Evolutionary conservation across 1,140 invertebrate species (phyloP), one percentile per base, ranked within the genome.

Genomic region (Kradibia gibbosae): DNA sequence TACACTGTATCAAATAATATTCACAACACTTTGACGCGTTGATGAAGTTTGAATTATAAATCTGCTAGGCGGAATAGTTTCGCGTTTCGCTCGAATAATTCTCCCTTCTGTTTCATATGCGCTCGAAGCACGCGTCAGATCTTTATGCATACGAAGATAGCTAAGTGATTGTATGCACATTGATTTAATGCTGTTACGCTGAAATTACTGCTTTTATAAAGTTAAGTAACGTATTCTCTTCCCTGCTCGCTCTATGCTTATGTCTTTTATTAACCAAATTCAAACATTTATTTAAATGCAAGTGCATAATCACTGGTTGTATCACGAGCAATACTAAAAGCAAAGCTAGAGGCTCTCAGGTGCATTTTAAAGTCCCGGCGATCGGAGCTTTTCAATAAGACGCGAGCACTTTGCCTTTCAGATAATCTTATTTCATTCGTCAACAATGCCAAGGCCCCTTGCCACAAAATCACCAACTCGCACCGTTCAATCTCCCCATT

Each of bases 1-100:
- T 67, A 67, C 62, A 67, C 17, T 39, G 34, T n/a, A 67, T 67
- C 25, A 31, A 67, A 67, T 67, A 39, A 67, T 67, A 67, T 67
- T 39, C 36, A 39, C 62, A 67, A 67, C 34, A 15, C 34, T 28
- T 17, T 71, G 42, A 71, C 70, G 42, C 20, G 70, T 48, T 48
- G 70, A 71, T 71, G 39, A 71, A 28, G 25, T 48, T 48, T 3
- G 22, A 71, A 71, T 71, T 28, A 48, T 48, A 25, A 71, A 71
- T 71, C 17, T 71, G 48, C 42, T 31, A 28, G 39, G 48, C 39
- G 28, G 13, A 45, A 71, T 48, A 71, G 7, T 11, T 48, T 8
- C 45, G 22, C 25, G 70, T 48, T 71, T 71, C 42, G 39, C 70
- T 48, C 42, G 70, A 71, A 48, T 48, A 48, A 71, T 71, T 71